These are phyloP conservation scores for Pseudorasbora parva DNA, from an alignment of 2,113 vertebrate genomes.

Conservation along the genomic window DNA sequence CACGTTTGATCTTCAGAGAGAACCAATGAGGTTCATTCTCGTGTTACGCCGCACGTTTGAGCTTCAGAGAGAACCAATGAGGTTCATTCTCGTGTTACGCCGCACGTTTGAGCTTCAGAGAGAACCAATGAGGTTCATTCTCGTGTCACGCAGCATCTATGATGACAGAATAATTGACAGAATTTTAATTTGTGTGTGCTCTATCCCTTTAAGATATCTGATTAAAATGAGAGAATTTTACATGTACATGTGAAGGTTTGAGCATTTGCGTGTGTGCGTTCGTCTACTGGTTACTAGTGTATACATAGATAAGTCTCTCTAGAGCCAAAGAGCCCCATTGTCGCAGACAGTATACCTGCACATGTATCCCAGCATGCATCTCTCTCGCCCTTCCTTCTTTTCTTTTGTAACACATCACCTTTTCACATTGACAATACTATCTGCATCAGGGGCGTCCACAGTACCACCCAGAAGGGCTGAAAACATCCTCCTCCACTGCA, in stretches of 20 bases:
- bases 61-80: no score
- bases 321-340: neutral
- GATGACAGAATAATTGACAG: no score
- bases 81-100: no score
- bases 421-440: constrained; percentile 54
- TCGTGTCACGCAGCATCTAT: no score
- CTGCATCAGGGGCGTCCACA: constrained; percentile 41
- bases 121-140: no score
- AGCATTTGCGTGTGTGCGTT: neutral
- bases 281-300: neutral
- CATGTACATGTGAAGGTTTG: neutral
- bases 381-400: constrained; percentile 46
- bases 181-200: no score
- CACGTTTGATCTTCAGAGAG: no score
- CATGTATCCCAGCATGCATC: constrained; percentile 41
- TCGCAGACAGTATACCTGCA: constrained; percentile 30
- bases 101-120: no score
- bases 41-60: no score
- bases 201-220: neutral
- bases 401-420: constrained; percentile 50
- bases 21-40: no score
- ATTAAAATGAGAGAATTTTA: constrained; percentile 21
- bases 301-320: neutral
- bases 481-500: constrained; percentile 54
- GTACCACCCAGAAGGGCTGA: constrained; percentile 57